phyloP scores from a whole-genome alignment of 35 echinoderm and acorn worm species.

The Lytechinus pictus region DNA sequence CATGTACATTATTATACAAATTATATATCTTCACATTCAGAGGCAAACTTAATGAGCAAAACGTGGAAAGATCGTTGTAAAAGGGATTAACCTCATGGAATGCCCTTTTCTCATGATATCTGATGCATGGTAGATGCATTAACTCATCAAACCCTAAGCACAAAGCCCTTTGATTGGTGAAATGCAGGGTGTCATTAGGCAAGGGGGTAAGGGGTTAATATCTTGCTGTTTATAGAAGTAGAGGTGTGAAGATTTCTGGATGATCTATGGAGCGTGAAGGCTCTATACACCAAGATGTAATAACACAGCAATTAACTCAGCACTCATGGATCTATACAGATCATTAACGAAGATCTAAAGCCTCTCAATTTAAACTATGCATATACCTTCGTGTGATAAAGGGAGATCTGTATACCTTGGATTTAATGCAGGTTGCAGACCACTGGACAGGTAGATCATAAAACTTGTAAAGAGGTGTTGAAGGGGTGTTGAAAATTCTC shows the following conservation, averaged over 20 bases:
- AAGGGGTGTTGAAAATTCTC: too few species aligned
- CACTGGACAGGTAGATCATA: too few species aligned
- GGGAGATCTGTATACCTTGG: too few species aligned
- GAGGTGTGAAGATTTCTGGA: background rate
- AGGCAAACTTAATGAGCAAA: too few species aligned
- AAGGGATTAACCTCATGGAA: background rate
- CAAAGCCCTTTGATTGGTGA: background rate
- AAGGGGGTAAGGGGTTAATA: background rate
- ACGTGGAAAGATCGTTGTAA: too few species aligned
- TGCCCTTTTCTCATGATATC: background rate
- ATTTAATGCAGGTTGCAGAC: too few species aligned
- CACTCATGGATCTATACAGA: background rate
- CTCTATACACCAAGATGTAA: background rate
- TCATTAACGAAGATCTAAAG: background rate
- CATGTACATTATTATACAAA: too few species aligned
- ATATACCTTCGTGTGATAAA: background rate
- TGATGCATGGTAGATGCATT: background rate
- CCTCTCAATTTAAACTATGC: background rate
- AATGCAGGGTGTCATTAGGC: background rate
- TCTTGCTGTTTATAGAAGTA: background rate
- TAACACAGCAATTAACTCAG: constrained; percentile 4
- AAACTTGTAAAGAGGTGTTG: too few species aligned
- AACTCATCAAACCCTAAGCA: background rate
- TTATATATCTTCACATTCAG: too few species aligned
- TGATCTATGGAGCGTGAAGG: background rate